Conservation (phyloP, 1,140 invertebrate genomes). For the Drosophila hydei region DNA sequence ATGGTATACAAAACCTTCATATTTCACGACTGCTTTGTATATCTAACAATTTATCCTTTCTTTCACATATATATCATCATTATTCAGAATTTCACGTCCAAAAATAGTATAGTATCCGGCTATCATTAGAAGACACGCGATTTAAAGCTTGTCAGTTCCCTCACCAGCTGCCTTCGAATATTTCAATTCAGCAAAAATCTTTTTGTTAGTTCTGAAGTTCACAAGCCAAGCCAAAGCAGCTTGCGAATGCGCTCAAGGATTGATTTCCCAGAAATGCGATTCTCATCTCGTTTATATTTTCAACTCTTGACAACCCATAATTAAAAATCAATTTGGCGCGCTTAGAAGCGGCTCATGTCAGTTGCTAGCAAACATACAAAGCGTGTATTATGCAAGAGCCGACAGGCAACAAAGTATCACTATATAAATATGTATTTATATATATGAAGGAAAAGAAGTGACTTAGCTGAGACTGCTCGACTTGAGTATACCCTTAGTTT, state of each 20-base stretch:
- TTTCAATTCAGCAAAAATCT: constrained; percentile 3
- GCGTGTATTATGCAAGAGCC: constrained; percentile 72
- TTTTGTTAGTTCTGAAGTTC: no score
- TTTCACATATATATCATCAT: neutral
- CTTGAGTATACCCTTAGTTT: no score
- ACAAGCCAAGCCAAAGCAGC: neutral
- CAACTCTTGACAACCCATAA: constrained; percentile 59
- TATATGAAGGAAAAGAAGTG: no score
- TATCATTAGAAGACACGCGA: constrained; percentile 6
- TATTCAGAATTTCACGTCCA: neutral
- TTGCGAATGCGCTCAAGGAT: constrained; percentile 19
- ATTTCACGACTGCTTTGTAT: no score
- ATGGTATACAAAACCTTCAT: no score
- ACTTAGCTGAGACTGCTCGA: no score
- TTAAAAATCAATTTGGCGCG: constrained; percentile 78
- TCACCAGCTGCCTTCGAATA: neutral
- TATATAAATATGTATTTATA: no score
- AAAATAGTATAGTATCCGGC: neutral
- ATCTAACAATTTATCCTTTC: no score
- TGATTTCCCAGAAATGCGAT: constrained; percentile 56
- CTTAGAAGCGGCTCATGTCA: constrained; percentile 48
- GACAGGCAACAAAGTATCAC: constrained; percentile 14
- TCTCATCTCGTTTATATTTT: constrained; percentile 45
- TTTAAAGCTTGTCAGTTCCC: neutral
- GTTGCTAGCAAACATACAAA: constrained; percentile 39